These are phyloP conservation scores for Eulemur coronatus DNA, from an alignment of 2,797 vertebrate species.

Conservation along the genomic window DNA sequence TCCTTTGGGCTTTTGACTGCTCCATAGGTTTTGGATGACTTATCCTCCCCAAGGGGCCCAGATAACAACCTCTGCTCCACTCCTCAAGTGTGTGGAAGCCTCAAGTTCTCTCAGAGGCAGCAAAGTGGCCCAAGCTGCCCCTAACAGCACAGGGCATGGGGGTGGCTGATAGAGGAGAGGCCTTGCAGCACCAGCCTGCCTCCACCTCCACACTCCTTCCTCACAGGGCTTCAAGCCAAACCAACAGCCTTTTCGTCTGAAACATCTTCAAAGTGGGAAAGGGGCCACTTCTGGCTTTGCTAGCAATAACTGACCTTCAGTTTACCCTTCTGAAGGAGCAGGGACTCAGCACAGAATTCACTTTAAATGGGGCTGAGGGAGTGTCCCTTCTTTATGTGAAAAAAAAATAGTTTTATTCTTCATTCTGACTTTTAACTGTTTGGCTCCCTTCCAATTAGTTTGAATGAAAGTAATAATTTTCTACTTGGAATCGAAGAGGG, in stretches of 20 bases:
- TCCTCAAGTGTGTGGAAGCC: background rate
- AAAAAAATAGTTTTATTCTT: slow-evolving; percentile 41
- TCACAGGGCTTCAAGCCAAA: slow-evolving; percentile 13
- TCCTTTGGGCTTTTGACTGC: background rate
- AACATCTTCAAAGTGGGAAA: background rate
- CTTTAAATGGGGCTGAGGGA: slow-evolving; percentile 62
- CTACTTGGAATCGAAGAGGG: background rate
- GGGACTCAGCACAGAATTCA: slow-evolving; percentile 64
- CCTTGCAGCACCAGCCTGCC: background rate
- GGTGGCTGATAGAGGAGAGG: background rate
- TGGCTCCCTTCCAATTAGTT: slow-evolving; percentile 11
- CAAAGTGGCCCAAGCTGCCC: background rate
- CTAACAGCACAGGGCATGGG: background rate
- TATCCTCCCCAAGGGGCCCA: background rate
- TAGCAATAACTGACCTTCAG: slow-evolving; percentile 70
- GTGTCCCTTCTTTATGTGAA: slow-evolving; percentile 25
- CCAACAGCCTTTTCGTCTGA: background rate
- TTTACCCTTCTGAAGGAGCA: slow-evolving; percentile 51
- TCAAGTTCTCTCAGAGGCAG: background rate
- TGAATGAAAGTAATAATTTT: slow-evolving; percentile 40
- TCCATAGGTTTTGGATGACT: background rate
- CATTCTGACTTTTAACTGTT: slow-evolving; percentile 12
- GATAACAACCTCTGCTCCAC: background rate
- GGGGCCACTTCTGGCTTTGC: slow-evolving; percentile 47
- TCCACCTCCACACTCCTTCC: background rate